Percentiles rank a stretch among this genome's conserved stretches.
These are phyloP conservation scores for Benitochromis conjunctus DNA, from an alignment of 2,113 vertebrate genomes.

Conservation along the genomic window DNA sequence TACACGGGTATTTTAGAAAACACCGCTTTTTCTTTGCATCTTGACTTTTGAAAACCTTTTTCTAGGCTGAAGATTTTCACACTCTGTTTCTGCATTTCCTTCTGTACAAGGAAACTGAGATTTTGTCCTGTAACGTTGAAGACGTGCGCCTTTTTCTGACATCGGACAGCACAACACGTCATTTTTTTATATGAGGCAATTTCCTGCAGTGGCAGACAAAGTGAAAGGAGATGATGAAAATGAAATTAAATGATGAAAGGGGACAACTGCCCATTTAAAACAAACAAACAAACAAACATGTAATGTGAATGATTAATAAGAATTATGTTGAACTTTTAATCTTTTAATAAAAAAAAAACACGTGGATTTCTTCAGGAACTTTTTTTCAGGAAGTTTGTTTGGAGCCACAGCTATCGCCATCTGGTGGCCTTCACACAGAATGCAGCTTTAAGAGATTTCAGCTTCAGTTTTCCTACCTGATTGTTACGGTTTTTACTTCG, in stretches of 20 bases:
- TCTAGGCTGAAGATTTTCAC: neutral
- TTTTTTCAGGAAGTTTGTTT: neutral
- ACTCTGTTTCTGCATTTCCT: neutral
- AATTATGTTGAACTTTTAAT: neutral
- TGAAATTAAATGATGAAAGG: neutral
- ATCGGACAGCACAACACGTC: neutral
- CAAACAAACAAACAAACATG: neutral
- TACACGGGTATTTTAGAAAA: accelerated
- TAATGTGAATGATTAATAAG: neutral
- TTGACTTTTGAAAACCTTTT: neutral
- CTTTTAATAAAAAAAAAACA: too few species aligned
- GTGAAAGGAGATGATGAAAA: too few species aligned
- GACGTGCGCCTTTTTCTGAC: neutral
- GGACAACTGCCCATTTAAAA: neutral
- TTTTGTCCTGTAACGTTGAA: neutral
- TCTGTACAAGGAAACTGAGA: neutral
- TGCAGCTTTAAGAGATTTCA: neutral
- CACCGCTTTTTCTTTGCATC: neutral
- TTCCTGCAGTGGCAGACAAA: neutral
- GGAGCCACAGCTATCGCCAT: neutral
- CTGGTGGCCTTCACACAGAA: neutral
- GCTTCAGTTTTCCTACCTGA: neutral
- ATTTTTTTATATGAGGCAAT: neutral
- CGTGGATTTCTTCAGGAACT: neutral
- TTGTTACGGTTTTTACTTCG: neutral